Conservation (phyloP, 2,797 vertebrate genomes). For the Sus cebifrons region DNA sequence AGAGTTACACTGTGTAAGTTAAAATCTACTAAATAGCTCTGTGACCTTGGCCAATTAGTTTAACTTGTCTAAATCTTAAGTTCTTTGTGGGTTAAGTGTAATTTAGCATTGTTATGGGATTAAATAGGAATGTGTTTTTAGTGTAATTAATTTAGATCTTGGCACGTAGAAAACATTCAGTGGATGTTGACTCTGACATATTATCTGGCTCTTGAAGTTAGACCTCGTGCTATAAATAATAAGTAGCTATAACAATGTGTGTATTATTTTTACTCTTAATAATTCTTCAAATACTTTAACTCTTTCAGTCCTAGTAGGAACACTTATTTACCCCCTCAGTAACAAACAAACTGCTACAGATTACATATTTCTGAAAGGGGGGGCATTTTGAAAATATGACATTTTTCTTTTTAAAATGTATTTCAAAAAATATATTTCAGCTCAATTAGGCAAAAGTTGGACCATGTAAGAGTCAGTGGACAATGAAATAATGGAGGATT, state of each 20-base stretch:
- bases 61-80: constrained; percentile 15
- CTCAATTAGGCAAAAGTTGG: not conserved
- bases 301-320: not conserved
- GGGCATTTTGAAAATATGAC: not conserved
- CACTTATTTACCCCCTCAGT: not conserved
- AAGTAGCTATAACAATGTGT: not conserved
- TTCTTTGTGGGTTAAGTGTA: constrained; percentile 31
- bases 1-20: not conserved
- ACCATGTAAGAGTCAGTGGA: not conserved
- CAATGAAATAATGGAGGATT: not conserved
- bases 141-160: constrained; percentile 33
- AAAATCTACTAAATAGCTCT: not conserved
- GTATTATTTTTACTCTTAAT: constrained; percentile 57
- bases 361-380: constrained; percentile 5
- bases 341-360: not conserved
- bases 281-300: not conserved
- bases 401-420: constrained; percentile 52
- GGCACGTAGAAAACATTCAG: not conserved
- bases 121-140: constrained; percentile 1
- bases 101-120: not conserved
- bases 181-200: not conserved
- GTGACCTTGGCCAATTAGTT: not conserved
- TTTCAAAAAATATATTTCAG: constrained; percentile 18
- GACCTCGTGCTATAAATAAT: constrained; percentile 34
- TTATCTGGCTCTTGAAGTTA: constrained; percentile 30